Conservation (phyloP, 2,113 vertebrate genomes). For the Marcusenius ussheri region DNA sequence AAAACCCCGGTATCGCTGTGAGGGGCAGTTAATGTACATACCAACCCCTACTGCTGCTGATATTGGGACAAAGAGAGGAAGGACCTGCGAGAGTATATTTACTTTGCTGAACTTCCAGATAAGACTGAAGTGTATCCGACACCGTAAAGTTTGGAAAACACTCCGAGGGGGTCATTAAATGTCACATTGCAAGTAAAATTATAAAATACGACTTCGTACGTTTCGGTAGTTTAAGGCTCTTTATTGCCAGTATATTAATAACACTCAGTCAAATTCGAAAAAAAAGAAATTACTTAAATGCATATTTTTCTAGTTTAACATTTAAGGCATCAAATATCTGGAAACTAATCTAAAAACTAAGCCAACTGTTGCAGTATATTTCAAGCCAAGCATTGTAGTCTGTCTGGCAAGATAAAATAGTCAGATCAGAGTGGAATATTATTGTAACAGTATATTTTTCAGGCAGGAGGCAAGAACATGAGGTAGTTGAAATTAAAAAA, state of each 20-base stretch:
- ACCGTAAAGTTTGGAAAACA: background rate
- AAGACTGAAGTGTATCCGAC: slow-evolving; percentile 22
- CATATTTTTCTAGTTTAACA: background rate
- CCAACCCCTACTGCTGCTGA: slow-evolving; percentile 9
- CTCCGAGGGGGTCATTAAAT: background rate
- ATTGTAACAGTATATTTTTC: slow-evolving; percentile 21
- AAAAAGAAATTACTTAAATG: background rate
- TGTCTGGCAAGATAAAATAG: slow-evolving; percentile 22
- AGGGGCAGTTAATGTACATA: slow-evolving; percentile 18
- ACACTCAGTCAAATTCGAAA: background rate
- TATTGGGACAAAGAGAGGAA: slow-evolving; percentile 39
- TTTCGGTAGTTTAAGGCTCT: background rate
- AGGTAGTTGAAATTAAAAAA: slow-evolving; percentile 7
- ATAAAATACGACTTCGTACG: background rate
- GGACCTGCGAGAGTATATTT: slow-evolving; percentile 24
- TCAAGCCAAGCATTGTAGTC: background rate
- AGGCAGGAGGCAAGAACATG: background rate
- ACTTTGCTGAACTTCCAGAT: slow-evolving; percentile 30
- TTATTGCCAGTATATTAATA: background rate
- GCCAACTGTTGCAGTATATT: background rate
- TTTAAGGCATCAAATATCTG: background rate
- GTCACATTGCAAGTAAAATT: background rate
- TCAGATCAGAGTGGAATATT: slow-evolving; percentile 23
- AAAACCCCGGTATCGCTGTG: background rate
- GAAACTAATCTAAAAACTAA: background rate